A percentile compares a stretch with the other conserved stretches of the same genome.
Conservation (phyloP, 1,140 invertebrate genomes). For the Ceratina australensis region DNA sequence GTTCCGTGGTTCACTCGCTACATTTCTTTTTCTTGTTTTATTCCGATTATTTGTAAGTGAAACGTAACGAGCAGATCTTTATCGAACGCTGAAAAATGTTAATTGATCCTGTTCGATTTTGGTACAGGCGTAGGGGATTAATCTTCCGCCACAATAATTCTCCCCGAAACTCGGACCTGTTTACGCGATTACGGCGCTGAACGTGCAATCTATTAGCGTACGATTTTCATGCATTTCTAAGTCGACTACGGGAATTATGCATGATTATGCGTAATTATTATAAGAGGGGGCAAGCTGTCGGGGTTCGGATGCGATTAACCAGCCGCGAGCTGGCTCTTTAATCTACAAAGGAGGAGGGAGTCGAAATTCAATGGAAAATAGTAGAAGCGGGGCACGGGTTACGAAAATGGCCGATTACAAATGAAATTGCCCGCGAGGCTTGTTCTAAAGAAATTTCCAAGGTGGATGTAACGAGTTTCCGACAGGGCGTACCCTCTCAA, state of each 20-base stretch:
- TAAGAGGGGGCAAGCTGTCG: neutral
- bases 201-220: slow-evolving; percentile 13
- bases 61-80: no score
- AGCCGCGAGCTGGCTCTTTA: neutral
- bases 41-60: no score
- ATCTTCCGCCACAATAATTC: neutral
- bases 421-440: neutral
- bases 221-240: slow-evolving; percentile 20
- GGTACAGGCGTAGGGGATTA: neutral
- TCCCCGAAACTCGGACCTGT: neutral
- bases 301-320: slow-evolving; percentile 8
- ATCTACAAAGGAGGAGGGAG: neutral
- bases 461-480: neutral
- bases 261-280: slow-evolving; percentile 36
- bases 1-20: no score
- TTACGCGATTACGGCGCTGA: slow-evolving; percentile 1
- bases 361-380: slow-evolving; percentile 20
- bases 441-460: neutral
- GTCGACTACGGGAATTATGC: slow-evolving; percentile 5
- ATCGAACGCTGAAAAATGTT: no score
- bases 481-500: neutral
- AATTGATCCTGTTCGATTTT: no score
- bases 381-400: neutral
- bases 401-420: slow-evolving; percentile 12
- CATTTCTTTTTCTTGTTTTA: no score